Evolutionary conservation across 2,888 invertebrate genomes (phyloP).

Genomic region (Drosophila barbarae): DNA sequence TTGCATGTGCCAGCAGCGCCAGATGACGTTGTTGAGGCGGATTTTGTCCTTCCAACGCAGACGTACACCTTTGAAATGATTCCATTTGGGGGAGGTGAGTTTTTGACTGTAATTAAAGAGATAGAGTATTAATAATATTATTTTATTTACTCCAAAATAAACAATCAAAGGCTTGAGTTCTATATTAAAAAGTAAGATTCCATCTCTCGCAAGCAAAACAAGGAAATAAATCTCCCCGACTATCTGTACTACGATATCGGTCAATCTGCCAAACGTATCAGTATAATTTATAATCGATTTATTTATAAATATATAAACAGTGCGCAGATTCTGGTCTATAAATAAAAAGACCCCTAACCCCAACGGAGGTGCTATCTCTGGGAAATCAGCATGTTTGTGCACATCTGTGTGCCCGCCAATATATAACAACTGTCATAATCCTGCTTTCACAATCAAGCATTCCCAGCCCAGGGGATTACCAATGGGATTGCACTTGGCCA

Average conservation of each 20-base stretch:
- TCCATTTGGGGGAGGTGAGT: constrained; percentile 99
- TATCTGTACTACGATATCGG: constrained; percentile 3
- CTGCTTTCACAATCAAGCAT: not conserved
- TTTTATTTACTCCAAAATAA: too few species aligned
- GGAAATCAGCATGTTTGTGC: constrained; percentile 21
- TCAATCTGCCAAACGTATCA: not conserved
- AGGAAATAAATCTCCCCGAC: too few species aligned
- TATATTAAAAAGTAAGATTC: not conserved
- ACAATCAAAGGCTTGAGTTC: not conserved
- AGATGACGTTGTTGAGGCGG: constrained; percentile 99
- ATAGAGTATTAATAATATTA: not conserved
- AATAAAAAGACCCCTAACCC: constrained; percentile 32
- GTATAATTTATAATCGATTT: constrained; percentile 26
- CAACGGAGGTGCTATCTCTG: constrained; percentile 17
- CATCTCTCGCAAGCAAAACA: too few species aligned
- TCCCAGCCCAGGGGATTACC: not conserved
- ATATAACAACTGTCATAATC: not conserved
- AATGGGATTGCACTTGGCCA: not conserved
- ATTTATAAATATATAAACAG: constrained; percentile 26
- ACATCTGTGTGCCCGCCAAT: not conserved
- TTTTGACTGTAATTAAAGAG: constrained; percentile 87
- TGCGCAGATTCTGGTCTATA: constrained; percentile 27
- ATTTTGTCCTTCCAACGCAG: constrained; percentile 99
- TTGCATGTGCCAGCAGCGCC: constrained; percentile 99
- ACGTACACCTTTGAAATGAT: constrained; percentile 98